Base-by-base conservation (phyloP, 1,140 invertebrate species). In the Lordiphosa clarofinis region DNA sequence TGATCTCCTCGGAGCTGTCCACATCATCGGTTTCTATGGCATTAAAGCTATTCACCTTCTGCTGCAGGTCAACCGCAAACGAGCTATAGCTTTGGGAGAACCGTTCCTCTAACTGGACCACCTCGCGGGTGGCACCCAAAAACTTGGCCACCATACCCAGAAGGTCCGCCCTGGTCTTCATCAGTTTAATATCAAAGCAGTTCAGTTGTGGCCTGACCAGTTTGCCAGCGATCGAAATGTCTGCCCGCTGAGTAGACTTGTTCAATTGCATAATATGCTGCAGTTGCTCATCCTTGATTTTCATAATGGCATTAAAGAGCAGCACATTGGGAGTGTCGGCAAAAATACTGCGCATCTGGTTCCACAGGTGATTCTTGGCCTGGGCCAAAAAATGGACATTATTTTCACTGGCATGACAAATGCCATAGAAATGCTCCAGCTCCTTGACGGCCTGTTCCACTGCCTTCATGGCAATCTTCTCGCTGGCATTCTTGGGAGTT, bases 201-300 rank as follows among this genome's bases (percentile, higher is more conserved):
- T 53, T 56, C 1, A 88, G 35, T 1, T 50, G 60, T 3, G 70
- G 70, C 24, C 75, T 78, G 7, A 40, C n/a, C 1, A 28, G 15
- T 3, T 31, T 8, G 2, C 46, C 37, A 31, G 42, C 40, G 6
- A 53, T 8, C 7, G 28, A 31, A 31, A 13, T 4, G 44, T 31
- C 0, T 28, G 46, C 3, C 49, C 42, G 28, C 1, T 33, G 15
- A 3, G 28, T 39, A 1, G 49, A 49, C 15, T 58, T 72, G 37
- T 76, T 86, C 0, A 88, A 31, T 0, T 73, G 24, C 59, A 73
- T 72, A 10, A 88, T 59, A 4, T 86, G 33, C 44, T 88, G 76
- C 7, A 87, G 42, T 44, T 87, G 75, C 24, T 88, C 71, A 15
- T 84, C 84, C 40, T 86, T 88, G n/a, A 75, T 52, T 19, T 73